These are phyloP conservation scores for Galeopsomyia nigrocyanea DNA, from an alignment of 2,888 invertebrate genomes.

Conservation along the genomic window DNA sequence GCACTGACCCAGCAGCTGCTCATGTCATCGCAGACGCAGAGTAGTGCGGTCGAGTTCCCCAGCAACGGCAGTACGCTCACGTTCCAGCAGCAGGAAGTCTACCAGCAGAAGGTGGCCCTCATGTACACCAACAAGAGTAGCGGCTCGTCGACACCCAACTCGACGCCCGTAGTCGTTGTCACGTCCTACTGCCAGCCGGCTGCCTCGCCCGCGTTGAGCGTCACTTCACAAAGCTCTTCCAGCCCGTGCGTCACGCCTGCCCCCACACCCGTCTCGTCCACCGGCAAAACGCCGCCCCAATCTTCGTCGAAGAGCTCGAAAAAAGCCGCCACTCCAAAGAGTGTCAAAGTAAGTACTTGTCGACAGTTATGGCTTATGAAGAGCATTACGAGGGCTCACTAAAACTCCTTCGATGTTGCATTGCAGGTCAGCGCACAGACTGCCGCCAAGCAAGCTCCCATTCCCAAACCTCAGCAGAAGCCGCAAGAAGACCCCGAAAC, in stretches of 20 bases:
- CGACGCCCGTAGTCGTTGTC: slow-evolving; percentile 72
- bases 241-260: slow-evolving; percentile 74
- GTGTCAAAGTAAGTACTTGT: slow-evolving; percentile 72
- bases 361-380: no score
- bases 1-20: background rate
- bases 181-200: slow-evolving; percentile 72
- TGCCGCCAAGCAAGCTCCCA: slow-evolving; percentile 76
- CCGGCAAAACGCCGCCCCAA: slow-evolving; percentile 59
- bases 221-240: slow-evolving; percentile 73
- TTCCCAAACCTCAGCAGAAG: slow-evolving; percentile 79
- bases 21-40: slow-evolving; percentile 50
- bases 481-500: slow-evolving; percentile 87
- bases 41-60: slow-evolving; percentile 56
- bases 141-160: slow-evolving; percentile 58
- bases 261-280: slow-evolving; percentile 67
- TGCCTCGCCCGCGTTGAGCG: slow-evolving; percentile 72
- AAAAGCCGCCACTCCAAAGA: slow-evolving; percentile 70
- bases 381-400: no score
- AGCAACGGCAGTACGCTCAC: slow-evolving; percentile 57
- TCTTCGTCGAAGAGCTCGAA: slow-evolving; percentile 65
- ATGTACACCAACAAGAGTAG: slow-evolving; percentile 71
- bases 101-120: slow-evolving; percentile 71
- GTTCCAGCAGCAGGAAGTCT: slow-evolving; percentile 57
- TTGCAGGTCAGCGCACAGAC: slow-evolving; percentile 70
- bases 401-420: no score